Conservation (phyloP, 2,113 vertebrate species). For the Diadophis punctatus region DNA sequence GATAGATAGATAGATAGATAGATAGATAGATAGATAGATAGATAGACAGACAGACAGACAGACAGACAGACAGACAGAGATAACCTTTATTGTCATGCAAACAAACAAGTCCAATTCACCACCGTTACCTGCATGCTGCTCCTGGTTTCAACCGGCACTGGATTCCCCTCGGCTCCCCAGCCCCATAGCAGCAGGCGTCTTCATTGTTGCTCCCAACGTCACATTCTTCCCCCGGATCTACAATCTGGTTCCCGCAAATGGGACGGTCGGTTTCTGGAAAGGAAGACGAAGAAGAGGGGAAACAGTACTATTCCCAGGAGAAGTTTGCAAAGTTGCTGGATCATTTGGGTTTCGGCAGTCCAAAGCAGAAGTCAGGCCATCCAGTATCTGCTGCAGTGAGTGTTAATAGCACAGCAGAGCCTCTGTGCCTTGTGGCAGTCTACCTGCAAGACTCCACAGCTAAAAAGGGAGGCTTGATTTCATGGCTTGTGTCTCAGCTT, state of each 20-base stretch:
- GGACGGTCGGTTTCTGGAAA: slow-evolving; percentile 72
- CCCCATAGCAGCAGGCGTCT: slow-evolving; percentile 74
- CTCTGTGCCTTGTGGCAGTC: background rate
- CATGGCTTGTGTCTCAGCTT: background rate
- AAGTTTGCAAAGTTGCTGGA: background rate
- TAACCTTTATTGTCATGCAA: too few species aligned
- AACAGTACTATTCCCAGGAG: background rate
- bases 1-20: too few species aligned
- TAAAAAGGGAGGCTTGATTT: background rate
- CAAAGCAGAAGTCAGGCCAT: background rate
- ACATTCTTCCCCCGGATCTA: slow-evolving; percentile 77
- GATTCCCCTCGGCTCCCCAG: slow-evolving; percentile 51
- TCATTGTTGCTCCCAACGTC: slow-evolving; percentile 67
- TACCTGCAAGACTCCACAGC: background rate
- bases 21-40: too few species aligned
- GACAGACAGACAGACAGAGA: too few species aligned
- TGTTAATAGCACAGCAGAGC: background rate
- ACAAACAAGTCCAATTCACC: background rate
- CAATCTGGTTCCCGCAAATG: slow-evolving; percentile 79
- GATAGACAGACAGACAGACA: too few species aligned
- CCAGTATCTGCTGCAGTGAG: background rate
- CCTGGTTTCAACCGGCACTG: slow-evolving; percentile 72
- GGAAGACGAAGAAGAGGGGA: background rate
- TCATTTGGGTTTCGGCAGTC: background rate
- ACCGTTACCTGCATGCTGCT: slow-evolving; percentile 72